Base-by-base conservation (phyloP, 2,888 invertebrate species). In the Dryocosmus kuriphilus region DNA sequence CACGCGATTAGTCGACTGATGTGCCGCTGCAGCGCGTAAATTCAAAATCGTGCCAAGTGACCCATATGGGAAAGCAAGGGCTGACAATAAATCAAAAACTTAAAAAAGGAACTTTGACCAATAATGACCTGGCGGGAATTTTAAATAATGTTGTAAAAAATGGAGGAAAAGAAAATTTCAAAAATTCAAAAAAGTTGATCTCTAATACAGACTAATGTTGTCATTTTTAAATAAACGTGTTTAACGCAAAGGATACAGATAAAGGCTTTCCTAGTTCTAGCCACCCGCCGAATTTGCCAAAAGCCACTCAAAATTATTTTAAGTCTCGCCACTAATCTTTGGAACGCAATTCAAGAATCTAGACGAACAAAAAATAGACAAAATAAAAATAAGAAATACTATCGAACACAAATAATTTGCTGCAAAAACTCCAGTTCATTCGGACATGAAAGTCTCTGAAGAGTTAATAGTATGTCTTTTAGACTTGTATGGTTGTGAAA, bases 211-310 rank as follows among this genome's bases (percentile, higher is more conserved):
- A 4, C 16, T 16, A 16, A 41, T 41, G 41, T 41, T 46, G 75
- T 19, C 27, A 24, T 30, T 60, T 61, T 16, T 62, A 38, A 60
- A 75, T 24, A n/a, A 75, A 78, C 7, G 27, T 27, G 60, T 27
- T 60, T 60, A 14, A 60, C 24, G 22, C 24, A 60, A 60, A 24
- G n/a, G 9, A 22, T 60, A 16, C 16, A 16, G 16, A 14, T 57
- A 24, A 60, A 24, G 60, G 60, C 27, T 60, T 60, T 60, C 27
- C 27, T 5, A 60, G 16, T 27, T 60, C 14, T 27, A 60, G 14
- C 16, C 60, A 1, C 5, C 7, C 27, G 60, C 60, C 60, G 16
- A 24, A 60, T 27, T 60, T 5, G 5, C 27, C 60, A 27, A 60
- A 60, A 60, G 60, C 27, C 60, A 60, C 60, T 60, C 60, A 60